These are phyloP conservation scores for Siphamia tubifer DNA, from an alignment of 2,113 vertebrate genomes.

Conservation along the genomic window DNA sequence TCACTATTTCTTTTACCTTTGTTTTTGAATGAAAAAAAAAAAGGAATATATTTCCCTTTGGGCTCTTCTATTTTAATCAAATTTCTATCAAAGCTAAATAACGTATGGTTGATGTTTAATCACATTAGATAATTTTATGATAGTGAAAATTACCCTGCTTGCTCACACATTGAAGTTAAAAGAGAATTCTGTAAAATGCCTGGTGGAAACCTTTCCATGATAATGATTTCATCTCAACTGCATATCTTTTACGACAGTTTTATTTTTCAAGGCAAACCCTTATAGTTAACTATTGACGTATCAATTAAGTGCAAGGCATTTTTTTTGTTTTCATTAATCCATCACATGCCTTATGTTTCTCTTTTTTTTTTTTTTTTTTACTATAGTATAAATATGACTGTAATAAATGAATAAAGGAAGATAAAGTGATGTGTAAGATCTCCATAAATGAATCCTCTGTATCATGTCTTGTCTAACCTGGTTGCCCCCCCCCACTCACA, in stretches of 20 bases:
- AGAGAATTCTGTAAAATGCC: constrained; percentile 15
- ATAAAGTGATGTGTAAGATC: constrained; percentile 3
- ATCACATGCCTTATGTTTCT: background rate
- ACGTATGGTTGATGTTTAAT: background rate
- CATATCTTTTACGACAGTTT: background rate
- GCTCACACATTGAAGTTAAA: background rate
- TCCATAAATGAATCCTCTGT: background rate
- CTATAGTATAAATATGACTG: no score
- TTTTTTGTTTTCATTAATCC: constrained; percentile 14
- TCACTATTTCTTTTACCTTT: constrained; percentile 38
- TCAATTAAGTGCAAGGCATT: no score
- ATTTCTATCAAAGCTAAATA: background rate
- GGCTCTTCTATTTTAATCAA: background rate
- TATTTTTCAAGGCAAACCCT: background rate
- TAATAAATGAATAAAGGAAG: background rate
- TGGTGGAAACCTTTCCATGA: background rate
- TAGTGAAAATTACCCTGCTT: background rate
- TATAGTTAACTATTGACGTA: background rate
- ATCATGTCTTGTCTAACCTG: constrained; percentile 2
- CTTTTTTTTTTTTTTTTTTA: background rate
- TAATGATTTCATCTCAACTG: constrained; percentile 30
- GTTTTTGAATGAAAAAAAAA: background rate
- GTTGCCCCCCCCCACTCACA: background rate
- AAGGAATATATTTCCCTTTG: background rate
- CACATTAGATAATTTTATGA: background rate